phyloP scores from a whole-genome alignment of 1,140 invertebrate species.

The Saccostrea cuccullata region DNA sequence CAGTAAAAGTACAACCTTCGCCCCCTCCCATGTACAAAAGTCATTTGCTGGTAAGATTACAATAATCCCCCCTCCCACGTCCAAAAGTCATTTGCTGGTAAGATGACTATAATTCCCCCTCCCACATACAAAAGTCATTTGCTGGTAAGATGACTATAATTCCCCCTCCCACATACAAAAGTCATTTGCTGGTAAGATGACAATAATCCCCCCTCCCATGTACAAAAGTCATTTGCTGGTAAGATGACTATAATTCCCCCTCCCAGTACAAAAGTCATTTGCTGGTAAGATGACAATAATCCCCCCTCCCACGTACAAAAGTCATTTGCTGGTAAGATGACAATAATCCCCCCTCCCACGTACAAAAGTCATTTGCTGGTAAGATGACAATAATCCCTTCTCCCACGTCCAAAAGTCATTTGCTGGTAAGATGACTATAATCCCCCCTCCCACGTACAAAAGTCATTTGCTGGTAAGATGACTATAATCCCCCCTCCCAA shows the following conservation, averaged over 20 bases:
- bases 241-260: background rate
- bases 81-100: background rate
- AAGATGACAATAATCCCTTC: background rate
- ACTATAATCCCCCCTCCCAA: background rate
- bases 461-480: too few relatives aligned
- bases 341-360: too few relatives aligned
- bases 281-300: background rate
- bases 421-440: background rate
- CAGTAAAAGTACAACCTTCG: slow-evolving; percentile 88
- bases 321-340: too few relatives aligned
- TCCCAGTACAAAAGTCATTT: background rate
- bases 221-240: background rate
- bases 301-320: too few relatives aligned
- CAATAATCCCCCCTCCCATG: background rate
- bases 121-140: background rate
- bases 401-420: background rate
- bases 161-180: background rate
- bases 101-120: background rate
- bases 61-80: too few relatives aligned
- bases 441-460: too few relatives aligned
- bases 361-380: too few relatives aligned
- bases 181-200: slow-evolving; percentile 1
- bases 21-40: slow-evolving; percentile 92
- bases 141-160: background rate
- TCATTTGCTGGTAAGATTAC: slow-evolving; percentile 73